phyloP scores from a whole-genome alignment of 1,140 invertebrate species.

The Coenobita brevimanus region DNA sequence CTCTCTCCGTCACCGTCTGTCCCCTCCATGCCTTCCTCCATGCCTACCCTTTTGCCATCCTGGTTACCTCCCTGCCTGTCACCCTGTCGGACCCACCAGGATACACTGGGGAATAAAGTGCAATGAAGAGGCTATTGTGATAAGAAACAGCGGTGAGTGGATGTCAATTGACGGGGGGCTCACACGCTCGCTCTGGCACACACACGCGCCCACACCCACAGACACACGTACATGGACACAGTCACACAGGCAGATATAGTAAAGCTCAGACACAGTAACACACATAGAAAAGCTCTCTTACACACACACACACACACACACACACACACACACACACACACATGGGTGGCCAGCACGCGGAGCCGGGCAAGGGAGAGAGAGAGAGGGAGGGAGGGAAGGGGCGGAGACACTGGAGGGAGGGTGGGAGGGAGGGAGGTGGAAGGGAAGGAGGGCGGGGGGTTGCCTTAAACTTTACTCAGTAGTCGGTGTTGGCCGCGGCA shows the following conservation, averaged over 20 bases:
- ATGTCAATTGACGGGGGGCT: slow-evolving; percentile 25
- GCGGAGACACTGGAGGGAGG: background rate
- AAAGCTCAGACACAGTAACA: slow-evolving; percentile 28
- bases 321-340: slow-evolving; percentile 46
- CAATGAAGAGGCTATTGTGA: slow-evolving; percentile 28
- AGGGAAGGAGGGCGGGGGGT: slow-evolving; percentile 37
- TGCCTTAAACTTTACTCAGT: slow-evolving; percentile 52
- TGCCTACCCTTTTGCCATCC: too few relatives aligned
- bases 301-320: slow-evolving; percentile 2
- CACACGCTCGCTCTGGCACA: slow-evolving; percentile 24
- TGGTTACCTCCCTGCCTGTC: background rate
- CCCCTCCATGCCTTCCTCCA: background rate
- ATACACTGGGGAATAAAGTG: slow-evolving; percentile 12
- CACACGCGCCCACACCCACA: slow-evolving; percentile 19
- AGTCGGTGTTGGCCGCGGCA: slow-evolving; percentile 63
- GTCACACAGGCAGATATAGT: too few relatives aligned
- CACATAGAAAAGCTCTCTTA: too few relatives aligned
- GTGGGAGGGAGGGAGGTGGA: background rate
- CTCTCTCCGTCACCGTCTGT: background rate
- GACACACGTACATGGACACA: too few relatives aligned
- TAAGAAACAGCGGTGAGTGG: slow-evolving; percentile 36
- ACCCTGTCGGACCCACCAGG: background rate
- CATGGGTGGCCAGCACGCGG: slow-evolving; percentile 33
- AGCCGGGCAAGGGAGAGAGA: slow-evolving; percentile 5
- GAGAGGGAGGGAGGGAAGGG: slow-evolving; percentile 10